These are phyloP conservation scores for Pammene fasciana DNA, from an alignment of 2,888 invertebrate genomes.

Conservation along the genomic window DNA sequence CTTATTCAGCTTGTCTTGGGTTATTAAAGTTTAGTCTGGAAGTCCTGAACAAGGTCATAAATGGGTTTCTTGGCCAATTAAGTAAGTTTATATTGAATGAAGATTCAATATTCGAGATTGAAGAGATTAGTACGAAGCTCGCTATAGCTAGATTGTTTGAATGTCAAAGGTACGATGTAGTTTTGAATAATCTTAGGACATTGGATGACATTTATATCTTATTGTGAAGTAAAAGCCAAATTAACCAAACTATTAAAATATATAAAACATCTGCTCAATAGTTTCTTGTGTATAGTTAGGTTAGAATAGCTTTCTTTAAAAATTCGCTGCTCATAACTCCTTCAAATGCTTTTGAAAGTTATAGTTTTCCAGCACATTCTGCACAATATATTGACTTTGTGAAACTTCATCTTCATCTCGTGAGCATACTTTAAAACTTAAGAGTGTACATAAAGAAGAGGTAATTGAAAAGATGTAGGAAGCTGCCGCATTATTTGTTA, in stretches of 20 bases:
- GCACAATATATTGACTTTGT: constrained; percentile 6
- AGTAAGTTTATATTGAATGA: background rate
- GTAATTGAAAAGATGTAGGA: constrained; percentile 36
- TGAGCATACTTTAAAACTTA: constrained; percentile 25
- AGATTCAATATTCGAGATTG: background rate
- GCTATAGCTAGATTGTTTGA: background rate
- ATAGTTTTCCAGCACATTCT: constrained; percentile 8
- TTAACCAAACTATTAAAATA: background rate
- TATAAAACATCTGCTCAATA: background rate
- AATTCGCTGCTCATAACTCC: background rate
- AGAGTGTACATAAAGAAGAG: constrained; percentile 29
- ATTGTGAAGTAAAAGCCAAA: too few relatives aligned
- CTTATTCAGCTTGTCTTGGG: constrained; percentile 12
- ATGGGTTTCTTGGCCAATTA: background rate
- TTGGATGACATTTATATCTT: too few relatives aligned
- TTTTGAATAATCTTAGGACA: too few relatives aligned
- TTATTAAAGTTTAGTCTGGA: background rate
- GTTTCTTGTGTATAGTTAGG: background rate
- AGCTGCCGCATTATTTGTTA: constrained; percentile 34
- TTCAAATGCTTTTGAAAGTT: background rate
- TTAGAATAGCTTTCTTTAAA: background rate
- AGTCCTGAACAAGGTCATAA: background rate
- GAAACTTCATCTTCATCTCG: constrained; percentile 10
- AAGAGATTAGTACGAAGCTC: background rate
- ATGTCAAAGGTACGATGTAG: too few relatives aligned